Base-by-base conservation (phyloP, 2,888 invertebrate species). In the Crioceris asparagi region DNA sequence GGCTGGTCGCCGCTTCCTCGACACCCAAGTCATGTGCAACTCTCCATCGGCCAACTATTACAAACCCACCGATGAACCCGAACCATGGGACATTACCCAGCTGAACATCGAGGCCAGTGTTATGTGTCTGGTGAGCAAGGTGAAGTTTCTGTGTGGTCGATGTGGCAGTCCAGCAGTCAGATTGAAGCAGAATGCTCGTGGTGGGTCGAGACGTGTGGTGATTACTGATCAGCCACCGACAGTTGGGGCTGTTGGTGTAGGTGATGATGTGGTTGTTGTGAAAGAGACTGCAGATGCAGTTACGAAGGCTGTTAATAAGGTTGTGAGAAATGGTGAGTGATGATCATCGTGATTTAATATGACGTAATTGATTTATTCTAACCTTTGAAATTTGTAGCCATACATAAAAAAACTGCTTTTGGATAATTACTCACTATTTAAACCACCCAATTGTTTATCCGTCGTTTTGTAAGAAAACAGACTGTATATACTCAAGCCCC, bases 81-180 rank as follows among this genome's bases (percentile, higher is more conserved):
- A 87, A 55, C 87, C 87, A 0, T 80, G 84, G 74, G 88, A 88
- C 60, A 69, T 90, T 41, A 87, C 85, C 0, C 80, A 86, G 52
- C 62, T 88, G 25, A 90, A 90, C 57, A 83, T 86, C 35, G 86
- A 88, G 64, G 88, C 87, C 1, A 83, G 85, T 54, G 79, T 87
- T 4, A 84, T 88, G 75, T 87, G 86, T 60, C 68, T 88, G 44
- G 81, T 83, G 16, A 83, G 84, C 50, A 86, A 86, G 66, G 79
- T 83, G 1, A 85, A 85, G 55, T 83, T 82, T 59, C 66, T 87
- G 3, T 83, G 82, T 55, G 81, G 81, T 1, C 30, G 79, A 29
- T 79, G 80, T 52, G 78, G 79, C 12, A 80, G 79, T 54, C 81
- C 81, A 3, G 80, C 80, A 3, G 77, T 80, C 7, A 66, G 80